These are phyloP conservation scores for Ailuropoda melanoleuca DNA, from an alignment of 2,113 vertebrate genomes.

Conservation along the genomic window DNA sequence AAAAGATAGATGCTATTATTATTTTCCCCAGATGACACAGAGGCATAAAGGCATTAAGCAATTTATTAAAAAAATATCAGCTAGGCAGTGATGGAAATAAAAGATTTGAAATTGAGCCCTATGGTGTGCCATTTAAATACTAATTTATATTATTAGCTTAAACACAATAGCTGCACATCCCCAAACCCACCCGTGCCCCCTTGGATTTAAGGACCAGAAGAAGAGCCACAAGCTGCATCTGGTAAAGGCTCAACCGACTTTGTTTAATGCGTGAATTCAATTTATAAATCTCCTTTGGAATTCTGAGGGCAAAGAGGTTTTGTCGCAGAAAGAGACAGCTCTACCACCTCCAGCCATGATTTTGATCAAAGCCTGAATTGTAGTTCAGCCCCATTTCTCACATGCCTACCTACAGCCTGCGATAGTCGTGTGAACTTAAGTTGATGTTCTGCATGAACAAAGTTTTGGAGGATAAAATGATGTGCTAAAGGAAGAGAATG, in stretches of 20 bases:
- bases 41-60: neutral
- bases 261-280: neutral
- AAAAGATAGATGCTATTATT: neutral
- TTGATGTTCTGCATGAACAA: neutral
- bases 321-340: neutral
- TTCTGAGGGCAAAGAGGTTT: neutral
- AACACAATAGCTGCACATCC: neutral
- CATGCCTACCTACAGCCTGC: neutral
- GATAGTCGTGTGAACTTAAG: neutral
- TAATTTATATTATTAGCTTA: neutral
- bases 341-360: neutral
- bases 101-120: neutral
- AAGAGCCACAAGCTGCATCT: neutral
- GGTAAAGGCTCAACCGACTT: neutral
- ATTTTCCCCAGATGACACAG: neutral
- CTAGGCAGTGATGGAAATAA: neutral
- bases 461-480: neutral
- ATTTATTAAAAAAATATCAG: neutral
- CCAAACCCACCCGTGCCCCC: neutral
- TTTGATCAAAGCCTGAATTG: neutral
- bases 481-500: neutral
- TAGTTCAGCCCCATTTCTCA: neutral
- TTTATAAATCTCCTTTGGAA: neutral
- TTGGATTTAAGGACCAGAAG: neutral
- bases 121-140: neutral